phyloP scores from a whole-genome alignment of 2,888 invertebrate species.

The Polydrusus tereticollis region DNA sequence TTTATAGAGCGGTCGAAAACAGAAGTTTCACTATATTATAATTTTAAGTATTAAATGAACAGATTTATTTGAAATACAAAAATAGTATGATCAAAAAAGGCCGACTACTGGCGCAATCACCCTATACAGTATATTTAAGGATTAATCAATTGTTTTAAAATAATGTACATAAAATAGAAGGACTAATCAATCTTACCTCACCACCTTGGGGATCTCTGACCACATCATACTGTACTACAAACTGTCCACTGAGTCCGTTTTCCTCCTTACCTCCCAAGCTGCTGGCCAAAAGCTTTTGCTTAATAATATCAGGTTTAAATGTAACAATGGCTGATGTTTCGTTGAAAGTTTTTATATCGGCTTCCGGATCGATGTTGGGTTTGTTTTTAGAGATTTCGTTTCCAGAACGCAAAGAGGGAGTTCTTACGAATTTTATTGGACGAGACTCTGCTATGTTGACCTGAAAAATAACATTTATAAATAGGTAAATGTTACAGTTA shows the following conservation, averaged over 20 bases:
- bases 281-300: conserved; percentile 71
- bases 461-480: too few relatives aligned
- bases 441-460: conserved; percentile 76
- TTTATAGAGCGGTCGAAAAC: too few relatives aligned
- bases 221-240: conserved; percentile 79
- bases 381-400: conserved; percentile 74
- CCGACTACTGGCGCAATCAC: too few relatives aligned
- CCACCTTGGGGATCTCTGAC: conserved; percentile 72
- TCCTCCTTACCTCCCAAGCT: conserved; percentile 60
- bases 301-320: conserved; percentile 73
- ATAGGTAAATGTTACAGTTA: too few relatives aligned
- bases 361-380: conserved; percentile 65
- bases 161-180: too few relatives aligned
- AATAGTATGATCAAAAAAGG: too few relatives aligned
- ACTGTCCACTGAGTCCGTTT: conserved; percentile 73
- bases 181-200: conserved; percentile 70
- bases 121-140: too few relatives aligned
- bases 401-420: conserved; percentile 76
- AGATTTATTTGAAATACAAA: too few relatives aligned
- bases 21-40: too few relatives aligned
- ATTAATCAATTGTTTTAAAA: too few relatives aligned
- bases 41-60: too few relatives aligned
- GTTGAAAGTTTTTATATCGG: conserved; percentile 57
- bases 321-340: conserved; percentile 64
- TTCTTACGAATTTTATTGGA: conserved; percentile 72